phyloP scores from a whole-genome alignment of 2,797 vertebrate genomes.

The Aviceda cuculoides region DNA sequence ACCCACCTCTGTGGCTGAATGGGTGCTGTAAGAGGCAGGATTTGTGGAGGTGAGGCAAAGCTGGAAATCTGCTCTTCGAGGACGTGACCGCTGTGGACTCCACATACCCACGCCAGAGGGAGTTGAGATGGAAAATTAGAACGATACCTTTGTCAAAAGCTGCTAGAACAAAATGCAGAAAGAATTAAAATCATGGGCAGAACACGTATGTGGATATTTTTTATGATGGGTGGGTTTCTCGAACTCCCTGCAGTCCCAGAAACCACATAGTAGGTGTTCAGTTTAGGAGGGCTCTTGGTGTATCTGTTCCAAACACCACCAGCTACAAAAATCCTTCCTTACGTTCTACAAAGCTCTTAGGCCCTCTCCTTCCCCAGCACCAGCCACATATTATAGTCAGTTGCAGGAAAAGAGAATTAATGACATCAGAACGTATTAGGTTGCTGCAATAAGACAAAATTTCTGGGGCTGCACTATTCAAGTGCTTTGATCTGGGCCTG shows the following conservation, averaged over 20 bases:
- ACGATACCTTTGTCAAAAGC: not conserved
- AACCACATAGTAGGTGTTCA: not conserved
- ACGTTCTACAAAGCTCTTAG: not conserved
- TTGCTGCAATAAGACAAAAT: not conserved
- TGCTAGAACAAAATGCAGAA: not conserved
- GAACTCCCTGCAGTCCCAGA: not conserved
- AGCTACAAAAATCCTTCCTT: not conserved
- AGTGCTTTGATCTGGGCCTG: not conserved
- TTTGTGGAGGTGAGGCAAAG: not conserved
- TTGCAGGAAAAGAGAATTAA: not conserved
- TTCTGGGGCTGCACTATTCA: not conserved
- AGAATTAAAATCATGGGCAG: not conserved
- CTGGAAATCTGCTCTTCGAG: not conserved
- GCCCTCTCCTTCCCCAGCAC: not conserved
- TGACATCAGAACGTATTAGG: not conserved
- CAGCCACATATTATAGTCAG: not conserved
- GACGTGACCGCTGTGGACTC: fast-evolving
- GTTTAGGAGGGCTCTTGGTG: not conserved
- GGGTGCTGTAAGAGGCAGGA: too few relatives aligned
- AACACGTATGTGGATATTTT: not conserved
- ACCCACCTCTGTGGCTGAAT: not conserved
- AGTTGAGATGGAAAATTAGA: not conserved
- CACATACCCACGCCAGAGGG: not conserved
- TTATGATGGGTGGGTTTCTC: not conserved
- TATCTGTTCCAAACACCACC: not conserved